Percentiles rank a stretch among this genome's conserved stretches.
phyloP scores from a whole-genome alignment of 1,140 invertebrate genomes.

The Zaprionus kolodkinae region DNA sequence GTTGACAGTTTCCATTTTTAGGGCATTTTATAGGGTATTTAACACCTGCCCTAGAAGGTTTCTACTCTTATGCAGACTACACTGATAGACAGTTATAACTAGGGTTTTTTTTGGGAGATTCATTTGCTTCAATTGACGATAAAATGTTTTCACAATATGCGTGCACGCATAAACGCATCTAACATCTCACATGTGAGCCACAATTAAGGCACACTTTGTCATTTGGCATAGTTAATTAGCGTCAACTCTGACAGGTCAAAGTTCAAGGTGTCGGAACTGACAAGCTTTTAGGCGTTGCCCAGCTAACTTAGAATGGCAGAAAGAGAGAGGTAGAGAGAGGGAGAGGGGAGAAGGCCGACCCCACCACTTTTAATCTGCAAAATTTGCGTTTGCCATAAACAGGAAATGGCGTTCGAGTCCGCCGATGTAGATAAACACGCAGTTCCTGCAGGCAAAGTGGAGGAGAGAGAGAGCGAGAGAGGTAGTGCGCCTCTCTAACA shows the following conservation, averaged over 20 bases:
- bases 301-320: neutral
- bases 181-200: slow-evolving; percentile 31
- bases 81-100: neutral
- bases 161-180: slow-evolving; percentile 15
- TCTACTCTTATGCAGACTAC: neutral
- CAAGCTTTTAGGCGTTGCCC: slow-evolving; percentile 4
- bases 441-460: neutral
- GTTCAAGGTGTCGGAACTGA: slow-evolving; percentile 58
- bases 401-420: slow-evolving; percentile 35
- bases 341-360: neutral
- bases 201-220: slow-evolving; percentile 59
- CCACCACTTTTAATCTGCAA: slow-evolving; percentile 39
- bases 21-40: neutral
- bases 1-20: neutral
- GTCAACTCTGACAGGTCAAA: slow-evolving; percentile 57
- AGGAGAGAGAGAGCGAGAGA: neutral
- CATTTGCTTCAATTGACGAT: neutral
- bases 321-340: neutral
- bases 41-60: neutral
- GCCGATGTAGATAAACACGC: slow-evolving; percentile 36
- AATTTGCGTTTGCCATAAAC: slow-evolving; percentile 46
- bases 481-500: neutral
- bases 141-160: slow-evolving; percentile 11
- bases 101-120: too few species aligned
- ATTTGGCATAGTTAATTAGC: slow-evolving; percentile 73